Percentiles rank a stretch among this genome's conserved stretches.
Conservation (phyloP, 2,113 vertebrate species). For the Pomatostomus ruficeps region DNA sequence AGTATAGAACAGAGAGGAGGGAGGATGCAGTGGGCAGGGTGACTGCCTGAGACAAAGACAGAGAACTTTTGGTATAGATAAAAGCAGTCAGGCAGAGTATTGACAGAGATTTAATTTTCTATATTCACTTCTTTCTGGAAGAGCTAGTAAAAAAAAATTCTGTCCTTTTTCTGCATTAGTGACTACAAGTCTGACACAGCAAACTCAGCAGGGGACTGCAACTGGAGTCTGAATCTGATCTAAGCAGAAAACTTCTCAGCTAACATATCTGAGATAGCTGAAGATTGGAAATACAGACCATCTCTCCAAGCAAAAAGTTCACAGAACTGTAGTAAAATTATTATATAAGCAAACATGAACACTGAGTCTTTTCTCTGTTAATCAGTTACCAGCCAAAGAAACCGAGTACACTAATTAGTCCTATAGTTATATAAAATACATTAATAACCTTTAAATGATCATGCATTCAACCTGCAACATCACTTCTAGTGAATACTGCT, state of each 20-base stretch:
- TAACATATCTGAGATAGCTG: neutral
- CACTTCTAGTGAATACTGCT: conserved; percentile 6
- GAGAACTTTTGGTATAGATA: neutral
- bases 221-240: neutral
- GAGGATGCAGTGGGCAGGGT: neutral
- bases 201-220: neutral
- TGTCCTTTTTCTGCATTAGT: neutral
- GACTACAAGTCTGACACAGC: neutral
- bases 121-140: neutral
- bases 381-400: conserved; percentile 56
- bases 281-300: conserved; percentile 59
- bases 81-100: neutral
- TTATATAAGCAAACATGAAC: conserved; percentile 41
- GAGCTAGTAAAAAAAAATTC: neutral
- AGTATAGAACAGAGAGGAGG: neutral
- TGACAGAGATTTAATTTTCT: neutral
- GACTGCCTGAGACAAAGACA: neutral
- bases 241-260: neutral
- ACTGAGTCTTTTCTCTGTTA: conserved; percentile 40
- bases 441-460: conserved; percentile 47
- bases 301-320: conserved; percentile 78
- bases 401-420: neutral
- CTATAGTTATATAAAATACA: neutral
- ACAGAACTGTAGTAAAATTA: conserved; percentile 10
- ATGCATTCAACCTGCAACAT: conserved; percentile 33